These are phyloP conservation scores for Megaleporinus macrocephalus DNA, from an alignment of 2,113 vertebrate species.

Conservation along the genomic window DNA sequence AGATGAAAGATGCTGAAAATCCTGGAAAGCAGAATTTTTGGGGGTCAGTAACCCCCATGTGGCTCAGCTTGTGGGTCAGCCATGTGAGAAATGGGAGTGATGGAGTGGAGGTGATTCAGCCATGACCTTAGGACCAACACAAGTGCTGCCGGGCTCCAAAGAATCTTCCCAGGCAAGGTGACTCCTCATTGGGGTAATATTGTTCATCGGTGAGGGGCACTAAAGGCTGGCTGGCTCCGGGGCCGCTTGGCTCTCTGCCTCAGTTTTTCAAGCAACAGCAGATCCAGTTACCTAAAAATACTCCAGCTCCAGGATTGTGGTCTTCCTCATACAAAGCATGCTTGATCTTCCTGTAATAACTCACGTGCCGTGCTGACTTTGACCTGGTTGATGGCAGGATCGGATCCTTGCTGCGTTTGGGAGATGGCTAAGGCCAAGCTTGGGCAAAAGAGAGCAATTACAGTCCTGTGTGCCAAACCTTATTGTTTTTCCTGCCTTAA, in stretches of 20 bases:
- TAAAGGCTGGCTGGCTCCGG: background rate
- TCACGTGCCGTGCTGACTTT: background rate
- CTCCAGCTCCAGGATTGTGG: background rate
- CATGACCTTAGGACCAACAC: slow-evolving; percentile 66
- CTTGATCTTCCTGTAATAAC: slow-evolving; percentile 24
- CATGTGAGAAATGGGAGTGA: background rate
- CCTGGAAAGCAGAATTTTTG: background rate
- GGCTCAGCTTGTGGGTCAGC: background rate
- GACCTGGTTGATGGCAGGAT: slow-evolving; percentile 4
- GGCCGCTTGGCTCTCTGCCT: slow-evolving; percentile 14
- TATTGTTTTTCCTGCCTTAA: background rate
- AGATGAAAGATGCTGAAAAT: too few species aligned
- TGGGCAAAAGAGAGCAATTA: too few species aligned
- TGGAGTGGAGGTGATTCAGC: slow-evolving; percentile 31
- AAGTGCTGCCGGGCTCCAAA: slow-evolving; percentile 1
- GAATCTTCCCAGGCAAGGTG: slow-evolving; percentile 54
- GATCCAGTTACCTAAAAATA: slow-evolving; percentile 18
- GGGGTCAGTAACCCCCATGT: background rate
- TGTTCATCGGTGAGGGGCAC: slow-evolving; percentile 13
- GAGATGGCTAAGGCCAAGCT: background rate
- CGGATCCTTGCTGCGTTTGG: background rate
- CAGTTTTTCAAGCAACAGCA: slow-evolving; percentile 7
- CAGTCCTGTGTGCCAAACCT: background rate
- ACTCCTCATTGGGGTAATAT: slow-evolving; percentile 51
- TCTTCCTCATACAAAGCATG: slow-evolving; percentile 1